Percentiles rank a stretch among this genome's conserved stretches.
Conservation (phyloP, 2,888 invertebrate species). For the Elegia similella region DNA sequence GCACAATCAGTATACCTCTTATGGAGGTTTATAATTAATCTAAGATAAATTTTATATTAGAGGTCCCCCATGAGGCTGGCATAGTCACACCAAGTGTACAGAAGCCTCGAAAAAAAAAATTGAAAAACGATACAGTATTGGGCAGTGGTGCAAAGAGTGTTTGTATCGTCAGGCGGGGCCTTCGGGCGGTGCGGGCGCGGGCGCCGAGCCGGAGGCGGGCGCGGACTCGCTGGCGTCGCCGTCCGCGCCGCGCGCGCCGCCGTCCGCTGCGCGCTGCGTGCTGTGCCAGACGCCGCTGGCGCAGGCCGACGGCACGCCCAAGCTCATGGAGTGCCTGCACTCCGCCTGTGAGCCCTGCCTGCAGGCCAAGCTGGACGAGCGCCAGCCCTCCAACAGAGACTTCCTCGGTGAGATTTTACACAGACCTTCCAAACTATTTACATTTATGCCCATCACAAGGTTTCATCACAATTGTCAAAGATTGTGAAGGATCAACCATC, state of each 20-base stretch:
- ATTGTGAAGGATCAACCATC: no score
- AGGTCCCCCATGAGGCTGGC: no score
- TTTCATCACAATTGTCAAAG: no score
- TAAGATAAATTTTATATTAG: no score
- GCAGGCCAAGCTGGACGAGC: conserved; percentile 83
- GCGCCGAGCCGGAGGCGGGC: conserved; percentile 39
- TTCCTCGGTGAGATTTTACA: conserved; percentile 65
- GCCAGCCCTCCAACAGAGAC: conserved; percentile 57
- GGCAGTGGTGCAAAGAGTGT: not conserved
- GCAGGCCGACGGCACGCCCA: conserved; percentile 82
- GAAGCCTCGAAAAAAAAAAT: no score
- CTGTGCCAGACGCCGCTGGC: conserved; percentile 65
- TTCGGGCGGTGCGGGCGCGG: conserved; percentile 26
- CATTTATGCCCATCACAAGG: no score
- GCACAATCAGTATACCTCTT: no score
- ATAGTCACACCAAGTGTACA: no score
- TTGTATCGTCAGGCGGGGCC: conserved; percentile 15
- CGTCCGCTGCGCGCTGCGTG: conserved; percentile 75
- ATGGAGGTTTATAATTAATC: no score
- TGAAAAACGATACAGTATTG: no score
- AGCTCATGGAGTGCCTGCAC: conserved; percentile 93
- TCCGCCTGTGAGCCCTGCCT: conserved; percentile 91
- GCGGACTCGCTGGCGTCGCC: conserved; percentile 69
- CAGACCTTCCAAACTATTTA: no score
- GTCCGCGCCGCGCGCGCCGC: conserved; percentile 42